Evolutionary conservation across 2,888 invertebrate species (phyloP).

Genomic region (Camponotus fellah): DNA sequence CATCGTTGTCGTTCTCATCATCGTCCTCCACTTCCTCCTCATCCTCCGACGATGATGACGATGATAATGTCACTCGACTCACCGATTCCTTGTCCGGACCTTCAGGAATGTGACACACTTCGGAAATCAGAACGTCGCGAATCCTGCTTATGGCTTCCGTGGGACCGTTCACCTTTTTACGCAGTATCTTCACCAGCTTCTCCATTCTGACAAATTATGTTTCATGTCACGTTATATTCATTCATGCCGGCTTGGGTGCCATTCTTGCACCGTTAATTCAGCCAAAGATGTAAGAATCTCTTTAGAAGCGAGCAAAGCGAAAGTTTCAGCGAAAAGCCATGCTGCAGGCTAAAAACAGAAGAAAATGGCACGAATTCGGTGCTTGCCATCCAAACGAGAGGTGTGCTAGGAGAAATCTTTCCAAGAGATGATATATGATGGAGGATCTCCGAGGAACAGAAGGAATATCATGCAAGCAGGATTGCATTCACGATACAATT

Average conservation of each 20-base stretch:
- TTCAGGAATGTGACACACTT: conserved; percentile 15
- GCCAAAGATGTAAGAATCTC: conserved; percentile 75
- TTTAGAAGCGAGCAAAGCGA: conserved; percentile 82
- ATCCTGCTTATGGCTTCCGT: conserved; percentile 66
- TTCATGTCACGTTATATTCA: conserved; percentile 74
- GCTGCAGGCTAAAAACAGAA: conserved; percentile 80
- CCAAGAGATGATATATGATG: neutral
- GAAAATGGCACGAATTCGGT: conserved; percentile 68
- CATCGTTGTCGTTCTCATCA: conserved; percentile 58
- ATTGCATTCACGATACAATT: neutral
- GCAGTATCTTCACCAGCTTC: conserved; percentile 83
- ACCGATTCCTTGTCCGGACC: neutral
- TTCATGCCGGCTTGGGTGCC: conserved; percentile 40
- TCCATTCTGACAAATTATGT: conserved; percentile 85
- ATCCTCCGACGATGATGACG: conserved; percentile 51
- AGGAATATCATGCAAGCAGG: conserved; percentile 22
- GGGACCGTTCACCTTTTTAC: conserved; percentile 77
- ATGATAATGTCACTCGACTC: conserved; percentile 8
- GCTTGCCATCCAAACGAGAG: conserved; percentile 51
- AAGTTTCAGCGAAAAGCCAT: conserved; percentile 81
- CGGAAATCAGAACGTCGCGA: conserved; percentile 61
- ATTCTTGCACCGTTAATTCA: conserved; percentile 72
- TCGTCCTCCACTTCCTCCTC: conserved; percentile 48
- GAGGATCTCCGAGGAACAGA: neutral
- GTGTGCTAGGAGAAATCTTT: conserved; percentile 11